These are phyloP conservation scores for Larimichthys crocea DNA, from an alignment of 2,113 vertebrate genomes.

Conservation along the genomic window DNA sequence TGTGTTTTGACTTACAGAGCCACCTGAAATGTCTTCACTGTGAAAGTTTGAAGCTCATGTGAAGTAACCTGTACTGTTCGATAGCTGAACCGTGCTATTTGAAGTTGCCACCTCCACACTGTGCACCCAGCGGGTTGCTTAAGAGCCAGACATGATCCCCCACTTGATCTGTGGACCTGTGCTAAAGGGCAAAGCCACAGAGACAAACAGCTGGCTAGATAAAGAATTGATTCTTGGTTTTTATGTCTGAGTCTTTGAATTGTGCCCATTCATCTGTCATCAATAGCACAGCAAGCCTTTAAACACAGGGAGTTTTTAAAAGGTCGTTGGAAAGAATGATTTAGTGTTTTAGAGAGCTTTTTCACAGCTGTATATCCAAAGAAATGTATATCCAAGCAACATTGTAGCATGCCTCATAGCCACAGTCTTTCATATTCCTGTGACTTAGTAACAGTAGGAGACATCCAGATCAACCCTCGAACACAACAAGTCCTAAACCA, in stretches of 20 bases:
- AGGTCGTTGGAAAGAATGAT: neutral
- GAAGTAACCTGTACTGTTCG: neutral
- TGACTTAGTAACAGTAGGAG: slow-evolving; percentile 27
- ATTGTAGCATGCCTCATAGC: neutral
- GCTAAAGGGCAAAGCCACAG: slow-evolving; percentile 58
- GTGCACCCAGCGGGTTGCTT: slow-evolving; percentile 38
- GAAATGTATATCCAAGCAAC: neutral
- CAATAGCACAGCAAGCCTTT: slow-evolving; percentile 37
- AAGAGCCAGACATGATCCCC: slow-evolving; percentile 19
- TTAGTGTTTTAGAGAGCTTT: neutral
- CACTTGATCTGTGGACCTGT: slow-evolving; percentile 50
- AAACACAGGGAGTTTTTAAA: slow-evolving; percentile 9
- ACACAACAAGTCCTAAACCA: slow-evolving; percentile 6
- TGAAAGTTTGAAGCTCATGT: neutral
- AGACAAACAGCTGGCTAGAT: slow-evolving; percentile 52
- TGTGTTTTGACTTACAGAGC: neutral
- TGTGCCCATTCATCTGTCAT: slow-evolving; percentile 36
- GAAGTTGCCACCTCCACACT: slow-evolving; percentile 34
- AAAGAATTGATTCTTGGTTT: slow-evolving; percentile 61
- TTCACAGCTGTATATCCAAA: neutral
- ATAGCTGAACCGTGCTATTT: slow-evolving; percentile 17
- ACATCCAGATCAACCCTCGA: slow-evolving; percentile 58
- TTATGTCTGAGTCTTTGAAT: slow-evolving; percentile 61
- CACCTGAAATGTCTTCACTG: neutral
- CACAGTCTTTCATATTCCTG: slow-evolving; percentile 14